A percentile compares a stretch with the other conserved stretches of the same genome.
These are phyloP conservation scores for Parus major DNA, from an alignment of 2,113 vertebrate genomes.

Conservation along the genomic window DNA sequence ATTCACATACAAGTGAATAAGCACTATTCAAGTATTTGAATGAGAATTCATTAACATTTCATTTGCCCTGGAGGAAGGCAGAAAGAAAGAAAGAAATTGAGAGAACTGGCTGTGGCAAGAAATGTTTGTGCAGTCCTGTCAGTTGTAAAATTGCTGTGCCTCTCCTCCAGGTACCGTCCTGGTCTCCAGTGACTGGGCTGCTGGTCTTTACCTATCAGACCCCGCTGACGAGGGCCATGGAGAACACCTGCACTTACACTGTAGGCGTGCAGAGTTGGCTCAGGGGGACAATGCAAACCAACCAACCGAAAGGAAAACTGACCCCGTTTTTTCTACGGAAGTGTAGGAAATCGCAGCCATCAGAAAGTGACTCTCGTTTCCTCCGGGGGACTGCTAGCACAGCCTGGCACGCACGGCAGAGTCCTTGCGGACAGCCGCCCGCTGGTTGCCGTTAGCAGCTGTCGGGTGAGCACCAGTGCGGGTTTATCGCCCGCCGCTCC, in stretches of 20 bases:
- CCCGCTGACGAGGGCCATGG: fast-evolving
- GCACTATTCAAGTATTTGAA: background rate
- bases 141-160: background rate
- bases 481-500: fast-evolving
- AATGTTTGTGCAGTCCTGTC: too few relatives aligned
- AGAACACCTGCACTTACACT: fast-evolving
- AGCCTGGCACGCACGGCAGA: fast-evolving
- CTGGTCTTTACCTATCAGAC: background rate
- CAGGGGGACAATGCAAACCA: background rate
- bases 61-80: background rate
- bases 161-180: too few relatives aligned
- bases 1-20: background rate
- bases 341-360: background rate
- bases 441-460: fast-evolving
- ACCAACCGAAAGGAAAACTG: background rate
- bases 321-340: background rate
- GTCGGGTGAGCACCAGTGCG: fast-evolving
- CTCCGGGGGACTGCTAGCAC: background rate
- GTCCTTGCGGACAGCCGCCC: background rate
- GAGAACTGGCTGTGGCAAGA: background rate
- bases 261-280: fast-evolving
- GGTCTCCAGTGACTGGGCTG: background rate
- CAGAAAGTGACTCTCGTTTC: background rate
- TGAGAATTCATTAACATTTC: background rate
- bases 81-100: background rate